Percentiles rank a stretch among this genome's conserved stretches.
These are phyloP conservation scores for Flexamia atlantica DNA, from an alignment of 2,888 invertebrate species.

Conservation along the genomic window DNA sequence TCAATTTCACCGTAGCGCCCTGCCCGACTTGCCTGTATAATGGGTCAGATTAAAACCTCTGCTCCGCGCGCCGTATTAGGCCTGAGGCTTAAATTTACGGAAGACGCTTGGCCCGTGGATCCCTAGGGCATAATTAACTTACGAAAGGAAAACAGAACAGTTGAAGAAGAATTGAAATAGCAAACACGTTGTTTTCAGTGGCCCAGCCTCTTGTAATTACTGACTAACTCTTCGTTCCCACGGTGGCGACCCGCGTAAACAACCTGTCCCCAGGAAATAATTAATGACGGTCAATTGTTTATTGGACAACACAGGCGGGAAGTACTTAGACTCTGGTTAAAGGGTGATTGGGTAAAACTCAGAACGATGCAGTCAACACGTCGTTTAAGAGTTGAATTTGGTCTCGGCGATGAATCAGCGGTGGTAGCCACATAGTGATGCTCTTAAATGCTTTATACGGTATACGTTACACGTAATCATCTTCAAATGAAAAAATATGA, in stretches of 20 bases:
- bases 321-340: neutral
- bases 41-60: too few species aligned
- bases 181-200: conserved; percentile 19
- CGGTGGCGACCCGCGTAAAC: neutral
- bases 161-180: neutral
- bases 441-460: too few species aligned
- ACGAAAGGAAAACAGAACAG: neutral
- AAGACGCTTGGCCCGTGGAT: neutral
- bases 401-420: too few species aligned
- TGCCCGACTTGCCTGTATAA: too few species aligned
- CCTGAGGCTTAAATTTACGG: neutral
- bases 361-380: neutral
- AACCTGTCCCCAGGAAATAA: neutral
- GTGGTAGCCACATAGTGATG: too few species aligned
- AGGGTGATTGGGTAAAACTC: neutral
- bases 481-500: too few species aligned
- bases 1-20: neutral
- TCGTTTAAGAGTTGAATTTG: too few species aligned
- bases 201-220: neutral
- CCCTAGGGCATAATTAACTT: neutral
- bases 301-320: neutral
- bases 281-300: conserved; percentile 5
- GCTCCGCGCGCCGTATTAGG: too few species aligned
- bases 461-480: too few species aligned
- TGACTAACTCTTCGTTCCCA: neutral